Percentiles rank a stretch among this genome's conserved stretches.
Conservation (phyloP, 2,888 invertebrate genomes). For the Anaspis maculata region DNA sequence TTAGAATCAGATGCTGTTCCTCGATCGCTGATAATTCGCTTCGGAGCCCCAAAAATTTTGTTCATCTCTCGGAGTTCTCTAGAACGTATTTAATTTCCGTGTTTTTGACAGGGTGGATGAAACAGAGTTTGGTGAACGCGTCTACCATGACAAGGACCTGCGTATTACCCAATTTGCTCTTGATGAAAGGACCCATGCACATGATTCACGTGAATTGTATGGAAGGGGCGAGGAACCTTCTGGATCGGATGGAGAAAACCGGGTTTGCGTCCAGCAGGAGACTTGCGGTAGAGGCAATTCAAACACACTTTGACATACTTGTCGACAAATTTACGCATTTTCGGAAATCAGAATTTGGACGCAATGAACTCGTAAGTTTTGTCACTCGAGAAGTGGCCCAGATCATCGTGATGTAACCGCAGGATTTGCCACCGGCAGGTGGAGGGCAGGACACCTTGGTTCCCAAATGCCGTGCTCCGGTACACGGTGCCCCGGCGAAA, state of each 20-base stretch:
- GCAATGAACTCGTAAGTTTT: background rate
- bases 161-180: background rate
- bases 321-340: background rate
- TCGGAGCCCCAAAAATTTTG: background rate
- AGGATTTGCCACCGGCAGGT: background rate
- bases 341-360: background rate
- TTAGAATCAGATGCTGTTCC: background rate
- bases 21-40: background rate
- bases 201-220: background rate
- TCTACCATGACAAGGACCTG: background rate
- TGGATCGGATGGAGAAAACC: slow-evolving; percentile 1
- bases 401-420: background rate
- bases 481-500: no score
- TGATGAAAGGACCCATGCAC: background rate
- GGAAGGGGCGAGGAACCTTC: background rate
- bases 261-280: background rate
- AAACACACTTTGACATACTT: background rate
- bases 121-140: background rate
- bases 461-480: no score
- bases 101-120: background rate
- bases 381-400: background rate
- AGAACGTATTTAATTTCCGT: background rate
- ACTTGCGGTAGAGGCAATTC: background rate
- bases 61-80: background rate
- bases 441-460: no score